A percentile compares a stretch with the other conserved stretches of the same genome.
Evolutionary conservation across 2,888 invertebrate genomes (phyloP).

Genomic region (Eristalis arbustorum): DNA sequence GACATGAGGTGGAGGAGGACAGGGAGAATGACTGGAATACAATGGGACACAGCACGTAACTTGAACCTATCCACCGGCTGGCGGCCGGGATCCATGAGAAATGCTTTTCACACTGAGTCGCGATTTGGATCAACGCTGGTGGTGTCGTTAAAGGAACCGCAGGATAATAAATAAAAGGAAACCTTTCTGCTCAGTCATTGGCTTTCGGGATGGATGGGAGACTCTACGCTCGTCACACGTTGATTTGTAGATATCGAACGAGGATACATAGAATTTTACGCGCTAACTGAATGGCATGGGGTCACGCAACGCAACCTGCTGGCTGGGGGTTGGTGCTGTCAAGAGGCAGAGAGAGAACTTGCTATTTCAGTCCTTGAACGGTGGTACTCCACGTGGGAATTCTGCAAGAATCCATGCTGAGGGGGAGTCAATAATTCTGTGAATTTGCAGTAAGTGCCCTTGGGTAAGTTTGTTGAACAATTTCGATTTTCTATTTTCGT

Average conservation of each 20-base stretch:
- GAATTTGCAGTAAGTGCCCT: too few species aligned
- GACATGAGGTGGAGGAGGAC: conserved; percentile 10
- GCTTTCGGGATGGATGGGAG: conserved; percentile 23
- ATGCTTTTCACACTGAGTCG: conserved; percentile 53
- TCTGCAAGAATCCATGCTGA: not conserved
- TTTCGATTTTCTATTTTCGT: too few species aligned
- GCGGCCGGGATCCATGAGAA: conserved; percentile 32
- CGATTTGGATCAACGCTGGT: conserved; percentile 53
- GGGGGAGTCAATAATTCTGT: too few species aligned
- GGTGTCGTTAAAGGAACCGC: conserved; percentile 50
- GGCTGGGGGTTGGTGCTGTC: not conserved
- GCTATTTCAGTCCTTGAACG: conserved; percentile 4
- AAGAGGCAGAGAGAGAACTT: not conserved
- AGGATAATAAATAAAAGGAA: conserved; percentile 47
- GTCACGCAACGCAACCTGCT: conserved; percentile 24
- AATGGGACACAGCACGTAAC: conserved; percentile 25
- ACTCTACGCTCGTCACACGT: conserved; percentile 4
- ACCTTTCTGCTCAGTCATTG: conserved; percentile 33
- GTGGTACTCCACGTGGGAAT: not conserved
- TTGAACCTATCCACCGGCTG: not conserved
- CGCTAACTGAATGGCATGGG: conserved; percentile 23
- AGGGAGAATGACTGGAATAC: not conserved
- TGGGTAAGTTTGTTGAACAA: too few species aligned
- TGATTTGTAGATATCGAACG: conserved; percentile 47
- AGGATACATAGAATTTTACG: conserved; percentile 43